Base-by-base conservation (phyloP, 2,888 invertebrate genomes). In the Rhogogaster chlorosoma region DNA sequence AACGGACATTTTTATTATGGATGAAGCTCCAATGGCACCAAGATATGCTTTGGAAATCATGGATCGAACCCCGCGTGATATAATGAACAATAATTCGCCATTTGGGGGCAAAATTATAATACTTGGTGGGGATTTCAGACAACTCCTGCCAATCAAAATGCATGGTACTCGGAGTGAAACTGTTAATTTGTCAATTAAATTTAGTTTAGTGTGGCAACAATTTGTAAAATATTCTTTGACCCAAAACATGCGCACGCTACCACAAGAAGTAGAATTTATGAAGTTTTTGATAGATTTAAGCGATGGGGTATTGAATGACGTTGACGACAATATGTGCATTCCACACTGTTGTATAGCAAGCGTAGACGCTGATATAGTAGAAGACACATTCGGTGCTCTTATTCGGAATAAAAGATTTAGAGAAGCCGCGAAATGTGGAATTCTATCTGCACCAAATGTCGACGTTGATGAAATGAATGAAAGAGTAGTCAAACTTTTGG, bases 1-100 rank as follows among this genome's bases (percentile, higher is more conserved):
- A 38, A 78, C 86, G 10, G 87, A 86, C 64, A 42, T 87, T 64
- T 88, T 88, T 26, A 88, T 88, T 64, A 88, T 87, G 86, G 88
- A 89, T 86, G 88, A 89, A 86, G 89, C 88, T 26, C 87, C 88
- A 49, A 87, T 88, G 87, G 87, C 86, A 36, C 86, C 89, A 49
- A 75, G 85, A 9, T 86, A 87, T 86, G 86, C 88, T 6, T 73
- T 88, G 18, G 87, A 88, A 84, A 22, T 88, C 10, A 86, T 88
- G 42, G 87, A 90, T 85, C 83, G 88, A 71, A 86, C 86, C 45
- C 84, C 89, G 57, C 85, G 83, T 53, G 88, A 89, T 64, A 86
- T 90, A 3, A 90, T 89, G 88, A 75, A 87, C 77, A 87, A 86
- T 82, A 64, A 88, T 80, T n/a, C 57, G 57, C 86, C 86, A 49